Evolutionary conservation across 2,797 vertebrate genomes (phyloP).

Genomic region (Enteromius thamalakanensis): DNA sequence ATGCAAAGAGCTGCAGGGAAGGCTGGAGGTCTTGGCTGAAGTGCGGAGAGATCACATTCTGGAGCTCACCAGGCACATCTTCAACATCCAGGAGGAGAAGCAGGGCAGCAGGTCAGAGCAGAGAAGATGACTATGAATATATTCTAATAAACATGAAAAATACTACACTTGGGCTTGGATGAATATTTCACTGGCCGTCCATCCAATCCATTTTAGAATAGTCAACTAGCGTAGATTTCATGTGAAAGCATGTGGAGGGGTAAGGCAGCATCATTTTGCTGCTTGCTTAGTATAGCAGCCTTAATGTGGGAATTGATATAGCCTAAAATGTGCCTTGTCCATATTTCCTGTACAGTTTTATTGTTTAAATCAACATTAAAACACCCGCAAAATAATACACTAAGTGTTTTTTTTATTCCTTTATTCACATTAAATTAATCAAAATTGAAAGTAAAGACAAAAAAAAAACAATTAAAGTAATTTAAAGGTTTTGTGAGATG

Average conservation of each 20-base stretch:
- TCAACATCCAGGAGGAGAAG: conserved; percentile 91
- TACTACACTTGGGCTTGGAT: background rate
- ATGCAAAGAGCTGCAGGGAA: conserved; percentile 77
- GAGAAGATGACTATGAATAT: background rate
- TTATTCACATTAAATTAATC: background rate
- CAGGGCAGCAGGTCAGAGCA: conserved; percentile 83
- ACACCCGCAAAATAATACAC: background rate
- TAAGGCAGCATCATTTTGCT: background rate
- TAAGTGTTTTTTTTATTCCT: background rate
- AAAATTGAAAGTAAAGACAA: background rate
- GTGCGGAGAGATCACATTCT: conserved; percentile 84
- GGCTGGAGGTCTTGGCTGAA: conserved; percentile 80
- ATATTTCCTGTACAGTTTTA: background rate
- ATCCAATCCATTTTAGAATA: background rate
- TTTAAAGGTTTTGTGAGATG: background rate
- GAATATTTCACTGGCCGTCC: background rate
- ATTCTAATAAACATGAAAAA: background rate
- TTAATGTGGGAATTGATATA: background rate
- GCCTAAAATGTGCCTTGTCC: background rate
- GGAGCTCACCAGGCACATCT: conserved; percentile 91
- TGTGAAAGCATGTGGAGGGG: background rate
- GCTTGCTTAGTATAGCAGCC: background rate
- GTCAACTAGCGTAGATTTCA: background rate
- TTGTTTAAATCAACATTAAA: background rate
- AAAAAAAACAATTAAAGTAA: background rate